Conservation (phyloP, 37 sponge, comb jelly and placozoan species). For the Chondrilla cf. caribensis region DNA sequence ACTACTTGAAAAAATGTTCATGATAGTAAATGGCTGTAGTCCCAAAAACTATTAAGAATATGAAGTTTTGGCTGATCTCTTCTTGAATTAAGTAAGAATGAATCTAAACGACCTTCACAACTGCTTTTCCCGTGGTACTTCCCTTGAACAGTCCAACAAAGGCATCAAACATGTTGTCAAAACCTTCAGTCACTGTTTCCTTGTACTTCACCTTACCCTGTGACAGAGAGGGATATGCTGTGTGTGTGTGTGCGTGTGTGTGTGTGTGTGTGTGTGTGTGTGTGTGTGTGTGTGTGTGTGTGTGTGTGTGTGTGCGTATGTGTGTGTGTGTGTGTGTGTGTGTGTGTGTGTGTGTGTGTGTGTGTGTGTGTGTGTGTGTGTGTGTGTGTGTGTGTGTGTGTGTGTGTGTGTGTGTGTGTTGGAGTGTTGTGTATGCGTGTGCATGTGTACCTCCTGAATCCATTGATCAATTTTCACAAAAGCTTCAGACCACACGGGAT, state of each 20-base stretch:
- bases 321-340: conserved; percentile 1
- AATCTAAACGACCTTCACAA: conserved; percentile 77
- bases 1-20: no score
- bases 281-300: not conserved
- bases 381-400: no score
- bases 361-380: conserved; percentile 1
- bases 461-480: conserved; percentile 54
- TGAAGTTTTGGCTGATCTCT: no score
- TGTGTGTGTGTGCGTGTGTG: not conserved
- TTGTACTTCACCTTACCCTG: conserved; percentile 46
- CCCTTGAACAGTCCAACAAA: conserved; percentile 68
- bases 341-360: conserved; percentile 1
- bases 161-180: conserved; percentile 82
- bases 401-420: no score
- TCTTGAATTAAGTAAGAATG: no score
- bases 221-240: no score
- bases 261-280: not conserved
- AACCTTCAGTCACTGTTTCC: conserved; percentile 62
- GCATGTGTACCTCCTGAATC: conserved; percentile 66
- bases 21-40: no score
- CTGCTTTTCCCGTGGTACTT: conserved; percentile 63
- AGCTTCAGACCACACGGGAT: conserved; percentile 46
- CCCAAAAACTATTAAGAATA: no score
- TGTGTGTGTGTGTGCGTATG: not conserved
- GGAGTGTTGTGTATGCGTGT: no score